A percentile compares a stretch with the other conserved stretches of the same genome.
Evolutionary conservation across 1,140 invertebrate genomes (phyloP).

Genomic region (Dermatophagoides farinae): DNA sequence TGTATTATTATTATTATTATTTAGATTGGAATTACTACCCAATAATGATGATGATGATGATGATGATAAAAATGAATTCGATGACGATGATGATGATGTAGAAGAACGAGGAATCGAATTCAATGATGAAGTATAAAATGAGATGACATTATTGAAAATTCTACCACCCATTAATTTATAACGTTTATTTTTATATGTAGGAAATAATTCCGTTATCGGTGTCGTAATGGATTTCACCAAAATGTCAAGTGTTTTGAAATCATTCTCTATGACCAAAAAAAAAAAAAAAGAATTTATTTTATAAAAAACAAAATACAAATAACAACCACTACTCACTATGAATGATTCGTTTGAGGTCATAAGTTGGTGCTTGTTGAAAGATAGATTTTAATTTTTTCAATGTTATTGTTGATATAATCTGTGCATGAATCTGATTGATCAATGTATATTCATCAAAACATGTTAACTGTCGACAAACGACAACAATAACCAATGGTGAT

Average conservation of each 20-base stretch:
- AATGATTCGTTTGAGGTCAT: conserved; percentile 14
- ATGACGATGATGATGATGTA: background rate
- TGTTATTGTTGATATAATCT: conserved; percentile 15
- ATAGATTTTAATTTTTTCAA: conserved; percentile 11
- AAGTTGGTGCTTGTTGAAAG: conserved; percentile 15
- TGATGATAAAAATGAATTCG: background rate
- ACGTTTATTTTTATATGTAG: background rate
- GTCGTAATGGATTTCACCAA: background rate
- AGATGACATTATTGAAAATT: conserved; percentile 3
- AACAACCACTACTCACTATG: background rate
- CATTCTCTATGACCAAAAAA: background rate
- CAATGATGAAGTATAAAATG: conserved; percentile 3
- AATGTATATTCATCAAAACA: conserved; percentile 12
- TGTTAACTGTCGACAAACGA: conserved; percentile 6
- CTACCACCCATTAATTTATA: background rate
- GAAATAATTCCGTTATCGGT: background rate
- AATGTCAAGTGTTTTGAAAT: conserved; percentile 1
- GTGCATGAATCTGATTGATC: conserved; percentile 16
- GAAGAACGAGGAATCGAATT: background rate
- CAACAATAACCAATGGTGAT: conserved; percentile 14
- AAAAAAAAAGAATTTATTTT: background rate
- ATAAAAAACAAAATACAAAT: background rate
- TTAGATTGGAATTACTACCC: too few relatives aligned
- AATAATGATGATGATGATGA: background rate
- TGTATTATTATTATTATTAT: background rate